Evolutionary conservation across 1,140 invertebrate species (phyloP), one percentile per base, ranked within the genome.

Genomic region (Plectrocnemia conspersa): DNA sequence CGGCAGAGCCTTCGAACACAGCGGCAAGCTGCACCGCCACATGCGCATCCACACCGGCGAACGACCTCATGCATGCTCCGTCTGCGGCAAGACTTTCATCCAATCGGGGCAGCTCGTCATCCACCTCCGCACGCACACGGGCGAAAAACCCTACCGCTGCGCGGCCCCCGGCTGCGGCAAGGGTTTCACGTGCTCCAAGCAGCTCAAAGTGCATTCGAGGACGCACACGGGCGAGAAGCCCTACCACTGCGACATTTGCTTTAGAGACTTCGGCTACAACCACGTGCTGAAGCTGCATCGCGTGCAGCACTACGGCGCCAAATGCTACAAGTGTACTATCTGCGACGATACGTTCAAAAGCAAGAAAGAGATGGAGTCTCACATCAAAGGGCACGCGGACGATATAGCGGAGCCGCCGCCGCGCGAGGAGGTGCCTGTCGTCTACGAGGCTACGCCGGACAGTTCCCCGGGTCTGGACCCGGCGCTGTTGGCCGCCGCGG

Each of bases 21-120:
- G 88, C 24, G 92, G 93, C 1, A 91, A 95, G 66, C 73, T 96
- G 23, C 90, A 93, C 64, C 80, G 93, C 4, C 93, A 96, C 68
- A 93, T 93, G 84, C 81, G 91, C 41, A 93, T 92, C 58, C 91
- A 93, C 66, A 93, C 90, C 0, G 78, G 94, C 0, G 93, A 97
- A 70, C 79, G 93, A 18, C 93, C 93, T 0, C 94, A 95, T 71
- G 89, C 89, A 63, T 98, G 94, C 68, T 84, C 82, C n/a, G 83
- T 94, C 38, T 98, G 94, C 68, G 82, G 84, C 45, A 93, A 93
- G 68, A 91, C 89, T 0, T 93, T 93, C 66, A 92, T 93, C 21
- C 89, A 92, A 65, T 89, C 86, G 27, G 89, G 93, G 2, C 88
- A 91, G 63, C 66, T 91, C 54, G 88, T 90, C 0, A 91, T 90